Conservation (phyloP, 2,113 vertebrate species). For the Bubo bubo region DNA sequence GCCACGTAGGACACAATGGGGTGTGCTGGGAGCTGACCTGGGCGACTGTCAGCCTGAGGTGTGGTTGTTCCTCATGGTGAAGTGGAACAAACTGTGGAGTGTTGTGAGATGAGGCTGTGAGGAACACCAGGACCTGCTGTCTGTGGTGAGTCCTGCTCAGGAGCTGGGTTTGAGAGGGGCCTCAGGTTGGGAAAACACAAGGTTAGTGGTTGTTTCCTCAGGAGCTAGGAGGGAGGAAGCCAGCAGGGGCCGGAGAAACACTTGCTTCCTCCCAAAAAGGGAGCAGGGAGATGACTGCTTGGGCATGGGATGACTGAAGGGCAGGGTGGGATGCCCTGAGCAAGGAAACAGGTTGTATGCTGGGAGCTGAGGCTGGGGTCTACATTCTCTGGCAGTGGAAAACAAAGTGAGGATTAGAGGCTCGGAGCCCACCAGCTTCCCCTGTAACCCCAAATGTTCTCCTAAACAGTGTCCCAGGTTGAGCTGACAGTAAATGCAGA, state of each 20-base stretch:
- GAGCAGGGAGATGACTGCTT: neutral
- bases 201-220: neutral
- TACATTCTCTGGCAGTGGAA: neutral
- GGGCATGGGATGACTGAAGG: neutral
- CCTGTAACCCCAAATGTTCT: neutral
- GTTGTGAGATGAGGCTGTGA: neutral
- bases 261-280: neutral
- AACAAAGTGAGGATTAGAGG: neutral
- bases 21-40: neutral
- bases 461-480: neutral
- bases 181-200: neutral
- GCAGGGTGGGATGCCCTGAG: neutral
- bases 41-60: neutral
- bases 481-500: neutral
- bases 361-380: neutral
- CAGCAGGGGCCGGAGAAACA: neutral
- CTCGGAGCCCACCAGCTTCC: neutral
- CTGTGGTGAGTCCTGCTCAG: neutral
- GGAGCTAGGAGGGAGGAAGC: neutral
- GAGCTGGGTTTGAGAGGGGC: neutral
- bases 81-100: neutral
- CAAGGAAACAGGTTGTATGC: neutral
- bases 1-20: fast-evolving
- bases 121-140: neutral
- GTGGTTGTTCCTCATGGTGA: neutral